Base-by-base conservation (phyloP, 2,797 vertebrate species). In the Sebastiscus albofasciatus region DNA sequence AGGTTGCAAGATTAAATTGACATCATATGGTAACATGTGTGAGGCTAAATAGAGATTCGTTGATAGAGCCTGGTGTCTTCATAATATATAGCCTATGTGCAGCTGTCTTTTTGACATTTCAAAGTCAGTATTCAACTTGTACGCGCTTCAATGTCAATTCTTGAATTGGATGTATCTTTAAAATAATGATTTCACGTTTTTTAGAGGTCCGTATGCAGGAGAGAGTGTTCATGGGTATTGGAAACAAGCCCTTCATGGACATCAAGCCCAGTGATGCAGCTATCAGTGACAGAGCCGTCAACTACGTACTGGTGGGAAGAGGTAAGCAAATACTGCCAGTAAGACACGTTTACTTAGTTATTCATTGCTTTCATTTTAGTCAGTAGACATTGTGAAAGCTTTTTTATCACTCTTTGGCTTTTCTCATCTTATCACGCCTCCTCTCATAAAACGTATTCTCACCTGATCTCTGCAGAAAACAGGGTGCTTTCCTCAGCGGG, bases 201-300 rank as follows among this genome's bases (percentile, higher is more conserved):
- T 81, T 54, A 97, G 96, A 97, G 80, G 90, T 96, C 61, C 96
- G 96, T 6, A 96, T 96, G 94, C 96, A 96, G 85, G 96, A 97
- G 86, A 92, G 96, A 78, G 96, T 96, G 27, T 97, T 96, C 77
- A 94, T 97, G 92, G 96, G 96, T 49, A 95, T 97, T 59, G 96
- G 96, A 64, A 96, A 95, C 85, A 97, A 97, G 77, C 96, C 96
- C 60, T 97, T 96, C 85, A 96, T 95, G 90, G 96, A 97, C 84
- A 96, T 97, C 90, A 89, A 96, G 87, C 96, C 96, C 72, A 97
- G 96, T 67, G 96, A 96, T 14, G 96, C 96, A 33, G 96, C 96
- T 20, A 97, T 97, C 84, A 94, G 82, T 20, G 92, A 96, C 92
- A 92, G 96, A 90, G 96, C 96, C 4, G 84, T 97, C 68, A 94